Percentiles rank a stretch among this genome's conserved stretches.
Conservation (phyloP, 2,113 vertebrate species). For the Rallus limicola region DNA sequence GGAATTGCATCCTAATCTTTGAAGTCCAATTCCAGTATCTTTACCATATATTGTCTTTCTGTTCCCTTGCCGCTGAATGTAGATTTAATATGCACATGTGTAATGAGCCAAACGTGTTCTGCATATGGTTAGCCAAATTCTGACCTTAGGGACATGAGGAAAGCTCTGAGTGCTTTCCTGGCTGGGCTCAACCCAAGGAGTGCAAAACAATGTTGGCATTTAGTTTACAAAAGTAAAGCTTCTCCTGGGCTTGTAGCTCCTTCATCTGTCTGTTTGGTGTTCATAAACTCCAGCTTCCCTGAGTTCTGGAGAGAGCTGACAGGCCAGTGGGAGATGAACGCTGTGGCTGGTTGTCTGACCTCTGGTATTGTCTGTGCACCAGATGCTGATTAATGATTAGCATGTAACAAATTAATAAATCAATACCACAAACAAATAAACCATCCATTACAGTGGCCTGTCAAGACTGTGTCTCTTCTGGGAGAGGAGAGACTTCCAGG, state of each 20-base stretch:
- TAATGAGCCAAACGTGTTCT: constrained; percentile 17
- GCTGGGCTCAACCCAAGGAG: not conserved
- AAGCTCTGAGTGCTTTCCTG: not conserved
- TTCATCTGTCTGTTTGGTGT: not conserved
- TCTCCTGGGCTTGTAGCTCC: not conserved
- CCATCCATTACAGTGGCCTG: not conserved
- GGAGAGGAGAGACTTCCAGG: not conserved
- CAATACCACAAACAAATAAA: not conserved
- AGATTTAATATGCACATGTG: constrained; percentile 11
- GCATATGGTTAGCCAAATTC: not conserved
- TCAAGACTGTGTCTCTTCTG: not conserved
- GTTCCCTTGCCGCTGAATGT: not conserved
- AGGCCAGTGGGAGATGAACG: not conserved
- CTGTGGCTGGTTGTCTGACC: not conserved
- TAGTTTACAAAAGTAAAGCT: not conserved
- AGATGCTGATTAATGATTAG: not conserved
- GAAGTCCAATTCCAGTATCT: not conserved
- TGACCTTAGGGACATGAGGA: not conserved
- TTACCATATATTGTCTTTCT: not conserved
- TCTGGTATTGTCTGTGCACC: not conserved
- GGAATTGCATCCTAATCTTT: constrained; percentile 43
- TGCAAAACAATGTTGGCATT: not conserved
- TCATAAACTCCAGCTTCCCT: not conserved
- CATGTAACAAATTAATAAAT: constrained; percentile 9
- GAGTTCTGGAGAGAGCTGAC: not conserved